Evolutionary conservation across 2,113 vertebrate species (phyloP), one percentile per base, ranked within the genome.

Genomic region (Oncorhynchus masou): DNA sequence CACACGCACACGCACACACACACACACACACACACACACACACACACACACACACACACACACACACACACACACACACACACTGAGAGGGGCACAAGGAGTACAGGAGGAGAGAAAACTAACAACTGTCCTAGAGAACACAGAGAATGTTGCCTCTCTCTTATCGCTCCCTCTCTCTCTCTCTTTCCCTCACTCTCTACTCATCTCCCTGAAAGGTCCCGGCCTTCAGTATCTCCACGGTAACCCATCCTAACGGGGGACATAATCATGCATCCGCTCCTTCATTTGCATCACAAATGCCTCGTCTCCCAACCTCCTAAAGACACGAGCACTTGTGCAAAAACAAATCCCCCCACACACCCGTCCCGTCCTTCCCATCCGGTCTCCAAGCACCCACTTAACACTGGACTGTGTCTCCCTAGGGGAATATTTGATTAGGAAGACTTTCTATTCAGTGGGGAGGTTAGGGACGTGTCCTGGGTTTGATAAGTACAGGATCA

Each of bases 281-380:
- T 72, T 83, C 54, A 92, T 92, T 90, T 86, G 82, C 85, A 91
- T 90, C 81, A 88, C 84, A 88, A 90, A 68, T 16, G 66, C 70
- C 45, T 68, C 67, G 76, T 74, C 74, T 70, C 20, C 4, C 66
- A 77, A 77, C 22, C 72, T 78, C 59, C 66, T 68, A 77, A 71
- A 79, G 71, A 4, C 31, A 72, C n/a, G 67, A 74, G 48, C 16
- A 51, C 31, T 74, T 68, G 57, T 72, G 80, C 31, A 83, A 75
- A 81, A 73, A 45, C 27, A 3, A 24, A 24, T 5, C 13, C 51
- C 51, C 51, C 51, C 51, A 54, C 39, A 45, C 39, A 60, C 68
- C 68, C 68, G 54, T 15, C 70, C 24, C 12, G 13, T 12, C 65
- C 45, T 69, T 74, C 71, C 4, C 62, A 76, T 74, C 74, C 75